These are phyloP conservation scores for Lottia scabra DNA, from an alignment of 2,888 invertebrate genomes.

Conservation along the genomic window DNA sequence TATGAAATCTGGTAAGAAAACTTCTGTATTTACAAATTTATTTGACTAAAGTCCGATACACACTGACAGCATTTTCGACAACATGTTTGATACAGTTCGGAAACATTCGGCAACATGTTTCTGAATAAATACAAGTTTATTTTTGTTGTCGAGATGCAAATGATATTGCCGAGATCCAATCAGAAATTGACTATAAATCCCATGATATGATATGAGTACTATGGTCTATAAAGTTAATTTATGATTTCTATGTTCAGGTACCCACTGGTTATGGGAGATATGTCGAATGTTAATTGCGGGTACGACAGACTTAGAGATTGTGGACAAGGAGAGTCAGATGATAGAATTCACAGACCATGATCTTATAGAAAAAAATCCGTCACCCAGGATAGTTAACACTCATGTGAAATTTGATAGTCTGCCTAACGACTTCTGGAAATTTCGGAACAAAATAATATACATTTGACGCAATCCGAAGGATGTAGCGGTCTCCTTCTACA, in stretches of 20 bases:
- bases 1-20: too few species aligned
- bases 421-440: conserved; percentile 15
- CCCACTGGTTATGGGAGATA: conserved; percentile 36
- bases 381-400: conserved; percentile 27
- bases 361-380: conserved; percentile 12
- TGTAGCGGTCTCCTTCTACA: conserved; percentile 32
- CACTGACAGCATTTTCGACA: too few species aligned
- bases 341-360: conserved; percentile 21
- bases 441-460: conserved; percentile 25
- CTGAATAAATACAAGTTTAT: too few species aligned
- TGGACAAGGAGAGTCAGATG: conserved; percentile 26
- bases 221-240: neutral
- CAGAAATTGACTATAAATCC: too few species aligned
- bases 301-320: neutral
- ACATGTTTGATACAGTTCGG: too few species aligned
- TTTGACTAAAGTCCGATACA: too few species aligned
- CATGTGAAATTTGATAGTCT: conserved; percentile 19
- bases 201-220: too few species aligned
- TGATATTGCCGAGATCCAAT: too few species aligned
- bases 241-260: conserved; percentile 13
- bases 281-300: conserved; percentile 19
- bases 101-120: too few species aligned
- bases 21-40: too few species aligned
- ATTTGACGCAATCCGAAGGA: conserved; percentile 32
- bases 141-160: too few species aligned